Conservation (phyloP, 1,140 invertebrate genomes). For the Drosophila sturtevanti region DNA sequence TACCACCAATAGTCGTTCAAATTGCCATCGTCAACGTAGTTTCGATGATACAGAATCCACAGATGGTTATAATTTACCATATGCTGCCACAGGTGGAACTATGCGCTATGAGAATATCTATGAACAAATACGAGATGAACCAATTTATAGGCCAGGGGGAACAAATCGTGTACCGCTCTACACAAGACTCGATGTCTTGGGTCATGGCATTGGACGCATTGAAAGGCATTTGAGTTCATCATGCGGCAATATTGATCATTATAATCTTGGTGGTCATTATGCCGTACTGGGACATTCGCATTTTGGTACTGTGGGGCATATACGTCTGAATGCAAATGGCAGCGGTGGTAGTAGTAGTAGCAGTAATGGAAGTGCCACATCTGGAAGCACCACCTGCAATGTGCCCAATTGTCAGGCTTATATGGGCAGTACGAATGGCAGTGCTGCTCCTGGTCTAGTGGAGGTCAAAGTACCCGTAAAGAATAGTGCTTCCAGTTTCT, state of each 20-base stretch:
- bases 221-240: conserved; percentile 85
- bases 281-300: conserved; percentile 81
- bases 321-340: conserved; percentile 70
- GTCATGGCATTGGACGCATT: conserved; percentile 85
- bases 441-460: conserved; percentile 25
- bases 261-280: conserved; percentile 81
- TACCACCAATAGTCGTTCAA: conserved; percentile 25
- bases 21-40: conserved; percentile 76
- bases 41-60: conserved; percentile 82
- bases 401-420: conserved; percentile 66
- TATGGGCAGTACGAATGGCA: conserved; percentile 27
- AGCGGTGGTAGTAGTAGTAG: not conserved
- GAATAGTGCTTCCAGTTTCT: conserved; percentile 78
- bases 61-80: conserved; percentile 75
- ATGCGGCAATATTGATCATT: conserved; percentile 85
- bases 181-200: conserved; percentile 84
- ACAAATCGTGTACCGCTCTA: conserved; percentile 83
- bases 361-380: conserved; percentile 3
- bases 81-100: conserved; percentile 43
- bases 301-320: conserved; percentile 80
- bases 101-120: conserved; percentile 83
- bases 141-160: conserved; percentile 68
- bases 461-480: conserved; percentile 72
- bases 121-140: conserved; percentile 84
- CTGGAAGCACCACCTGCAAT: conserved; percentile 38